These are phyloP conservation scores for Tenthredo mesomela DNA, from an alignment of 2,888 invertebrate genomes.

Conservation along the genomic window DNA sequence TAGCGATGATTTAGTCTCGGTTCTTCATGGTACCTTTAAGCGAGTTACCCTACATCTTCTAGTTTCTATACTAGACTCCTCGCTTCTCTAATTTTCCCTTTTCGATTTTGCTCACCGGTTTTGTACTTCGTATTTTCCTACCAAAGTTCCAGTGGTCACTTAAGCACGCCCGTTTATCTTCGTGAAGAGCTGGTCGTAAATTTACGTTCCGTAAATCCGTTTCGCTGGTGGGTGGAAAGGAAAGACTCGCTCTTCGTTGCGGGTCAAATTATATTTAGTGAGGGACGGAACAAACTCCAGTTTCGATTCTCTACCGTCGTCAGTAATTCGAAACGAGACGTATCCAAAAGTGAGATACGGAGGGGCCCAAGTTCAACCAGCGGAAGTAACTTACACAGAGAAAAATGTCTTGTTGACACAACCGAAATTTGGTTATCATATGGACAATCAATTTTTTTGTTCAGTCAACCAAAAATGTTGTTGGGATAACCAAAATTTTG, in stretches of 20 bases:
- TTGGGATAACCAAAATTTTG: too few relatives aligned
- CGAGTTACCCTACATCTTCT: conserved; percentile 9
- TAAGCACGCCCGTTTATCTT: conserved; percentile 61
- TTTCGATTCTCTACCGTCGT: neutral
- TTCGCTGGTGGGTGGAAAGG: conserved; percentile 32
- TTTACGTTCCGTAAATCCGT: conserved; percentile 47
- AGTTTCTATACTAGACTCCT: conserved; percentile 1
- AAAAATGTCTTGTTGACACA: too few relatives aligned
- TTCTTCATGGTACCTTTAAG: neutral
- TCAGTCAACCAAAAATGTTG: too few relatives aligned
- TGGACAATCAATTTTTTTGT: too few relatives aligned
- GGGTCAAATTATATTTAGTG: conserved; percentile 47
- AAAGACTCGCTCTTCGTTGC: conserved; percentile 32
- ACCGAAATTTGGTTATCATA: too few relatives aligned
- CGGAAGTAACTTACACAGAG: neutral
- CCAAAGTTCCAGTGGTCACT: conserved; percentile 48
- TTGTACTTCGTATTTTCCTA: conserved; percentile 35
- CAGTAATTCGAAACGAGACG: neutral
- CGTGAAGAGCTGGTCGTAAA: conserved; percentile 46
- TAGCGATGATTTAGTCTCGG: conserved; percentile 32
- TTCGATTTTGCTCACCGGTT: conserved; percentile 26
- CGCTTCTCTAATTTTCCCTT: neutral
- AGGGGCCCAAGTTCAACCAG: neutral
- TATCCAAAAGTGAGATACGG: neutral
- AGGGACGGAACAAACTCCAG: conserved; percentile 7